These are phyloP conservation scores for Triplophysa dalaica DNA, from an alignment of 2,113 vertebrate species.

Conservation along the genomic window DNA sequence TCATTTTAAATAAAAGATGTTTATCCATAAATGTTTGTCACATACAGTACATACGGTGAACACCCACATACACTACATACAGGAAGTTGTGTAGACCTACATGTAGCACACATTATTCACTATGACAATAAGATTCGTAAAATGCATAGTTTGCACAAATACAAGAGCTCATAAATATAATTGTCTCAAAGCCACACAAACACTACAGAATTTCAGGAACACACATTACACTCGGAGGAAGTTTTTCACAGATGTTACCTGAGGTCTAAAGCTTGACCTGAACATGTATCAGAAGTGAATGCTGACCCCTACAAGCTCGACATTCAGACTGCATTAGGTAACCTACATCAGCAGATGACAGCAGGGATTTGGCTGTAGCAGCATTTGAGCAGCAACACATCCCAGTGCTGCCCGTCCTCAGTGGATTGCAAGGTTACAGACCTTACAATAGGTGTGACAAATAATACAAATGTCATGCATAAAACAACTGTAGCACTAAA, in stretches of 20 bases:
- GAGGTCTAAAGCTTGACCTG: constrained; percentile 35
- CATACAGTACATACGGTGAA: too few relatives aligned
- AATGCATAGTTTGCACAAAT: too few relatives aligned
- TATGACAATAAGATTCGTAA: too few relatives aligned
- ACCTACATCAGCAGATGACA: constrained; percentile 41
- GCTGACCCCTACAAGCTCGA: constrained; percentile 25
- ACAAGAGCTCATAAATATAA: too few relatives aligned
- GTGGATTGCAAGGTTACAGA: constrained; percentile 42
- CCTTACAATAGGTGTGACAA: constrained; percentile 6
- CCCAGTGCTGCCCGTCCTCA: constrained; percentile 28
- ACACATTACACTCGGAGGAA: constrained; percentile 25
- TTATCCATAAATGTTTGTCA: too few relatives aligned
- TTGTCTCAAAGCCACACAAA: neutral
- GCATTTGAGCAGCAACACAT: constrained; percentile 25
- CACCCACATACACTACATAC: too few relatives aligned
- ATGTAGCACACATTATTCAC: too few relatives aligned
- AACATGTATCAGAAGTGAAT: constrained; percentile 26
- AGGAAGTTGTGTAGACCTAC: too few relatives aligned
- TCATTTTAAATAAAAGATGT: neutral
- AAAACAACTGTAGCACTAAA: neutral
- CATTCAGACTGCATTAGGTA: constrained; percentile 56
- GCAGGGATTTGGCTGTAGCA: constrained; percentile 45
- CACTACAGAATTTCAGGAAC: neutral
- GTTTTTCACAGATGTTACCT: constrained; percentile 34
- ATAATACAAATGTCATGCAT: neutral